Conservation (phyloP, 2,888 invertebrate species). For the Catocala nupta region DNA sequence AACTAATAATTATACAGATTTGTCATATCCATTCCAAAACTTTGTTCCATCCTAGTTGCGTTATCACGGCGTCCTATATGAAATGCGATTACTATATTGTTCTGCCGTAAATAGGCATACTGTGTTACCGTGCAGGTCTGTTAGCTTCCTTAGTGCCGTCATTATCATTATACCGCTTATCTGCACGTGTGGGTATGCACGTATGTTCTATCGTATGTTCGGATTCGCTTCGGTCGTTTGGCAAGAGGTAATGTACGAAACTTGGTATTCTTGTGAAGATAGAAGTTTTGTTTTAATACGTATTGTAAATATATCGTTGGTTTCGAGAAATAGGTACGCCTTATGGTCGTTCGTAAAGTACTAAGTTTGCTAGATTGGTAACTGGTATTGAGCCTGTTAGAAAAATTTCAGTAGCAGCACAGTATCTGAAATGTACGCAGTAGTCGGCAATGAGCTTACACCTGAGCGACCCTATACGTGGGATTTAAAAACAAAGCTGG, state of each 20-base stretch:
- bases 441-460: too few species aligned
- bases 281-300: not conserved
- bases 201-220: constrained; percentile 11
- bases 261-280: not conserved
- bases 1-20: too few species aligned
- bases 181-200: constrained; percentile 16
- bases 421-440: too few species aligned
- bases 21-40: constrained; percentile 1
- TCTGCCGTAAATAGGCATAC: constrained; percentile 51
- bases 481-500: too few species aligned
- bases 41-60: not conserved
- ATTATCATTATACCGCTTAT: constrained; percentile 45
- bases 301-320: too few species aligned
- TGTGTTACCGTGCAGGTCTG: constrained; percentile 61
- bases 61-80: constrained; percentile 24
- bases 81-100: constrained; percentile 58
- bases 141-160: constrained; percentile 64
- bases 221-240: not conserved
- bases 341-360: too few species aligned
- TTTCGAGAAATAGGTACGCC: too few species aligned
- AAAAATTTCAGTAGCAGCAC: too few species aligned
- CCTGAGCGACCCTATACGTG: too few species aligned
- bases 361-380: too few species aligned
- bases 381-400: too few species aligned
- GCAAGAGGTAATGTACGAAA: not conserved